phyloP scores from a whole-genome alignment of 2,113 vertebrate genomes.

The Kryptolebias marmoratus region DNA sequence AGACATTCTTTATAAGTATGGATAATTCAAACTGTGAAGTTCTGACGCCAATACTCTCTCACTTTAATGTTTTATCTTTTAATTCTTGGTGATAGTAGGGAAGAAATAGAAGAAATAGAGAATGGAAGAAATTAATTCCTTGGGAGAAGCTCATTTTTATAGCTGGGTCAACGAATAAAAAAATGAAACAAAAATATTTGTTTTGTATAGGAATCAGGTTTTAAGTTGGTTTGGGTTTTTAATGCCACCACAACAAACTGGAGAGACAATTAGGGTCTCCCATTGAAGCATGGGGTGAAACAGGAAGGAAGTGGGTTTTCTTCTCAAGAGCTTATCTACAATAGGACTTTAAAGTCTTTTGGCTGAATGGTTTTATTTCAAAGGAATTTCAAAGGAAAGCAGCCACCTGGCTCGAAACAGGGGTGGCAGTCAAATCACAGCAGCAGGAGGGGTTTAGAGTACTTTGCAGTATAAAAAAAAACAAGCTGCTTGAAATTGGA shows the following conservation, averaged over 20 bases:
- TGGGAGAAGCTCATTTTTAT: background rate
- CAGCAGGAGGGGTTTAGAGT: conserved; percentile 50
- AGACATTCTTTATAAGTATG: conserved; percentile 13
- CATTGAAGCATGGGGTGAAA: conserved; percentile 39
- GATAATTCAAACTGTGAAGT: conserved; percentile 10
- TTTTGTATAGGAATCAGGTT: background rate
- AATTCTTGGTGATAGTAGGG: background rate
- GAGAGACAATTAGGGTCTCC: conserved; percentile 30
- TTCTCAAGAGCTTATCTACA: conserved; percentile 29
- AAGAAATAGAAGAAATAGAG: conserved; percentile 32
- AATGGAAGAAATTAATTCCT: conserved; percentile 15
- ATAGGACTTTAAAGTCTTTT: conserved; percentile 66
- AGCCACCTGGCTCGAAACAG: conserved; percentile 65
- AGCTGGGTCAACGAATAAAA: background rate
- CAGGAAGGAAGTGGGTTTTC: conserved; percentile 47
- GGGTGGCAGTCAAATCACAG: conserved; percentile 61
- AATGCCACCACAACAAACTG: conserved; percentile 1
- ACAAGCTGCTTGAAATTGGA: conserved; percentile 62
- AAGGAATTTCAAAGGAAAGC: conserved; percentile 63
- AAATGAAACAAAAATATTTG: background rate
- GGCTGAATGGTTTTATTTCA: conserved; percentile 68
- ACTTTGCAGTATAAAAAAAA: conserved; percentile 64
- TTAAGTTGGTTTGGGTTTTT: background rate
- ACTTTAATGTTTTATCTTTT: conserved; percentile 28
- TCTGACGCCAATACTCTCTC: conserved; percentile 27